phyloP scores from a whole-genome alignment of 1,140 invertebrate species.

The Atta texana region DNA sequence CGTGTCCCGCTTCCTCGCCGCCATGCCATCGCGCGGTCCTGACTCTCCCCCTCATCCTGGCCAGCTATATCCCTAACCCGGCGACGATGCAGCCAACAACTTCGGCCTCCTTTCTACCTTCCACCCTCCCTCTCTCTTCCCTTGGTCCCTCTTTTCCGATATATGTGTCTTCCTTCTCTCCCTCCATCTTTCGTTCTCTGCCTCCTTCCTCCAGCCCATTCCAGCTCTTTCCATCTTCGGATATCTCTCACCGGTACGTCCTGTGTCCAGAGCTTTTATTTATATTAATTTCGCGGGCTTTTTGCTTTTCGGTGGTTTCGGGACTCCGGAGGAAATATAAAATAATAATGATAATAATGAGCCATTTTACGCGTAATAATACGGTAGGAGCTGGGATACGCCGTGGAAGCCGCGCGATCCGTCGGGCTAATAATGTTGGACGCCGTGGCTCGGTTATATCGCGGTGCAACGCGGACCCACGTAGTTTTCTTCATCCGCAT shows the following conservation, averaged over 20 bases:
- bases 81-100: conserved; percentile 49
- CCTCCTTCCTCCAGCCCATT: conserved; percentile 15
- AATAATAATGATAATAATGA: conserved; percentile 86
- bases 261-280: conserved; percentile 81
- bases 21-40: conserved; percentile 22
- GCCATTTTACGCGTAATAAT: conserved; percentile 85
- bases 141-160: conserved; percentile 57
- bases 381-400: conserved; percentile 81
- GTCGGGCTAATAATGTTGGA: conserved; percentile 82
- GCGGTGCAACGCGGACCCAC: conserved; percentile 71
- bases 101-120: conserved; percentile 58
- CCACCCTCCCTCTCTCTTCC: conserved; percentile 38
- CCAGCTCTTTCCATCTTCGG: conserved; percentile 59
- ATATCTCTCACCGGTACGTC: conserved; percentile 52
- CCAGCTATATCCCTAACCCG: conserved; percentile 38
- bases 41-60: conserved; percentile 49
- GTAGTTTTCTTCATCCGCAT: conserved; percentile 73
- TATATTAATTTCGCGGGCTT: conserved; percentile 84
- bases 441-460: conserved; percentile 72
- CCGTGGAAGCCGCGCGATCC: conserved; percentile 80
- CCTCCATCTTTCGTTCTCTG: conserved; percentile 25
- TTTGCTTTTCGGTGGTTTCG: conserved; percentile 82
- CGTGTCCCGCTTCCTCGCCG: conserved; percentile 58
- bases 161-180: conserved; percentile 51
- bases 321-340: conserved; percentile 81